Evolutionary conservation across 2,113 vertebrate species (phyloP), one percentile per base, ranked within the genome.

Genomic region (Charadrius vociferus): DNA sequence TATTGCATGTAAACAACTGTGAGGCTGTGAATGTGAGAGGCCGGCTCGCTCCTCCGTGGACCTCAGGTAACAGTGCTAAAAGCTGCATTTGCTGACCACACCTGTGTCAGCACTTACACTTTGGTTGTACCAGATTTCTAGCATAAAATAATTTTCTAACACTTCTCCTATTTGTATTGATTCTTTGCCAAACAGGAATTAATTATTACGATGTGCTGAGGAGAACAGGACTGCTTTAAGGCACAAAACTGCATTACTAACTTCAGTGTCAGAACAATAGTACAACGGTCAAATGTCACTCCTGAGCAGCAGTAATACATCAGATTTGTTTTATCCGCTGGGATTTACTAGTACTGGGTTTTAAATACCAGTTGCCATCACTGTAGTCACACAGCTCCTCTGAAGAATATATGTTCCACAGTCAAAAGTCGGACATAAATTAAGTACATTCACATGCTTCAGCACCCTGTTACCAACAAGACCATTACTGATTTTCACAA

Each of bases 371-470:
- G 55, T 84, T 95, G 65, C 82, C 18, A 72, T 95, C 29, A 52
- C 88, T 98, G 95, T 98, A 98, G 75, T 94, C 87, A 7, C 98
- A 90, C 47, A 67, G 75, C 18, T 93, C 12, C 50, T 86, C 45
- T 90, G 79, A 81, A 0, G 4, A 88, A 86, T 93, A 15, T 82
- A 86, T 90, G 55, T 88, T 82, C 55, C 26, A 16, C 81, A 82
- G 90, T 94, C 88, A 77, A 66, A 96, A 88, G 90, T 34, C 26
- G 14, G 11, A 71, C 50, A 88, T 96, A 92, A 95, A 96, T 93
- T 77, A 92, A 87, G 18, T 50, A n/a, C 7, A 27, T 83, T 86
- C 67, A n/a, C 37, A 62, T 73, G 36, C 85, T 92, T 93, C 81
- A 61, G 62, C 56, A 88, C 62, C 36, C 66, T 63, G 8, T 49